Conservation (phyloP, 2,113 vertebrate genomes). For the Crotalus tigris region DNA sequence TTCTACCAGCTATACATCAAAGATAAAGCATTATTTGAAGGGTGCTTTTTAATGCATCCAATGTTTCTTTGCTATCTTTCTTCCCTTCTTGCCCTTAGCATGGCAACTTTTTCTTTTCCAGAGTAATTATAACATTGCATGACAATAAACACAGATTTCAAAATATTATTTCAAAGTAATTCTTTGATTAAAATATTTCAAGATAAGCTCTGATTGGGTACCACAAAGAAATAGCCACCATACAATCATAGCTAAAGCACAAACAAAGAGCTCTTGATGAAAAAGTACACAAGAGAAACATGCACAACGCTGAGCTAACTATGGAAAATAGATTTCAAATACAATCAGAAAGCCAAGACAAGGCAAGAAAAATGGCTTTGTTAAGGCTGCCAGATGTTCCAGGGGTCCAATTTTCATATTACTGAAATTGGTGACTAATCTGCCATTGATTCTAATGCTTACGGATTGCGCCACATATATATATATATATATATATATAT, state of each 20-base stretch:
- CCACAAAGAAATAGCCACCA: background rate
- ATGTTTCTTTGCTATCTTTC: slow-evolving; percentile 13
- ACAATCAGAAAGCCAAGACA: background rate
- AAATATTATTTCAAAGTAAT: slow-evolving; percentile 29
- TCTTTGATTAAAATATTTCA: background rate
- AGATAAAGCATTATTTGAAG: slow-evolving; percentile 54
- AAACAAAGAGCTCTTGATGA: background rate
- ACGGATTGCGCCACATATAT: background rate
- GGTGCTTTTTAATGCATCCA: slow-evolving; percentile 40
- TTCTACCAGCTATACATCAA: slow-evolving; percentile 37
- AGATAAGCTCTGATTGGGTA: background rate
- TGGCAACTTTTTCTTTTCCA: slow-evolving; percentile 48
- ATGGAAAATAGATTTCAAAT: background rate
- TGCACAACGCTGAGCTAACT: background rate
- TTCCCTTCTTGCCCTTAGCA: slow-evolving; percentile 26
- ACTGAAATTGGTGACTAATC: background rate
- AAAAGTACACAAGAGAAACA: background rate
- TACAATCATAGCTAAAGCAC: background rate
- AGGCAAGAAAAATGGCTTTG: background rate
- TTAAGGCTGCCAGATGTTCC: background rate
- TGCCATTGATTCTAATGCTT: background rate
- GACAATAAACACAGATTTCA: slow-evolving; percentile 19
- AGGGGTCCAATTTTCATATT: too few species aligned
- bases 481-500: too few species aligned
- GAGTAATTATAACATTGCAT: slow-evolving; percentile 5